Conservation (phyloP, 2,888 invertebrate species). For the Calephelis perditalis region DNA sequence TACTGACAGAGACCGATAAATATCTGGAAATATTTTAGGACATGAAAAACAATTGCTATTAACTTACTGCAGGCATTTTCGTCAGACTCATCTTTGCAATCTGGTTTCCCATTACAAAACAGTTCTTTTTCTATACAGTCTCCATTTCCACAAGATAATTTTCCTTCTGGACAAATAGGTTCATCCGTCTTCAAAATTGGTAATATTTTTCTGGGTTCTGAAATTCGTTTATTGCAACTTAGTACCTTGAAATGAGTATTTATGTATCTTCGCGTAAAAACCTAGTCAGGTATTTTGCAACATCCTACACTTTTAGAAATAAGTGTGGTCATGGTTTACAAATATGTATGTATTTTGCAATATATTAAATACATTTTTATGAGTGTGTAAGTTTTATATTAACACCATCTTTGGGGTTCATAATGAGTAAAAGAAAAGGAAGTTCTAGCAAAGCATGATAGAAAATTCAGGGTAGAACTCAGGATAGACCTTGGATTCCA, state of each 20-base stretch:
- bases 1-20: too few relatives aligned
- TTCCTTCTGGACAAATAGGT: constrained; percentile 93
- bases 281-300: constrained; percentile 1
- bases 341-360: not conserved
- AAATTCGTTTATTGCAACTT: constrained; percentile 36
- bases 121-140: constrained; percentile 94
- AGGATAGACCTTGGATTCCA: constrained; percentile 1
- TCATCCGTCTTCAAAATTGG: constrained; percentile 95
- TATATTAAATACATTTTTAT: not conserved
- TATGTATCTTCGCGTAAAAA: not conserved
- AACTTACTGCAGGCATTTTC: constrained; percentile 97
- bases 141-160: constrained; percentile 93
- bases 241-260: too few relatives aligned
- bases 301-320: too few relatives aligned
- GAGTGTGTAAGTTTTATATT: not conserved
- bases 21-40: not conserved
- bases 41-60: constrained; percentile 2
- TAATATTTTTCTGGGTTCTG: constrained; percentile 93
- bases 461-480: constrained; percentile 24
- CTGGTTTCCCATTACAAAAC: constrained; percentile 95
- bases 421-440: constrained; percentile 36
- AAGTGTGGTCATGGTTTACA: too few relatives aligned
- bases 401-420: constrained; percentile 31
- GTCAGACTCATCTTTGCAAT: constrained; percentile 96
- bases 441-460: constrained; percentile 51